A percentile compares a stretch with the other conserved stretches of the same genome.
Conservation (phyloP, 2,888 invertebrate genomes). For the Pristionchus mayeri region DNA sequence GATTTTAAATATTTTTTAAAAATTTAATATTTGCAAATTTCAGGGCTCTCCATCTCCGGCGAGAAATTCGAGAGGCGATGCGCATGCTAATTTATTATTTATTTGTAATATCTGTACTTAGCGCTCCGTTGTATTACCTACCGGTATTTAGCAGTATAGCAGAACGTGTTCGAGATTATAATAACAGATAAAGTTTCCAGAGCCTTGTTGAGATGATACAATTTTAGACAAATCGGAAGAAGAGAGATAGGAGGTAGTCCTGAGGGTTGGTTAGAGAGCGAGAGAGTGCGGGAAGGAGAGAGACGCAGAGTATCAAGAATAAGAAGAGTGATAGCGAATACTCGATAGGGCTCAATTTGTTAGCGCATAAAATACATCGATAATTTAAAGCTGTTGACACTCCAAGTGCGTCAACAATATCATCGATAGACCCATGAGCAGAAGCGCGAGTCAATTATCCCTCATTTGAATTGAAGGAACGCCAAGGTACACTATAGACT, state of each 20-base stretch:
- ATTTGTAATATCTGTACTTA: slow-evolving; percentile 14
- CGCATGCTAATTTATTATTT: not conserved
- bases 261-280: not conserved
- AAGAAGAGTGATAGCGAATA: slow-evolving; percentile 42
- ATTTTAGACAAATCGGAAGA: slow-evolving; percentile 42
- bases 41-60: slow-evolving; percentile 30
- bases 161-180: no score
- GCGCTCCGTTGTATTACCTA: not conserved
- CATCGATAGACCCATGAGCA: no score
- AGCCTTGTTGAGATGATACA: no score
- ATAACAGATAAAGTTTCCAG: no score
- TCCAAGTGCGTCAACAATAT: no score
- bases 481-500: no score
- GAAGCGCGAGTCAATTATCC: no score
- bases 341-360: not conserved
- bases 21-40: slow-evolving; percentile 3
- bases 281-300: not conserved
- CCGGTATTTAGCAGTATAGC: no score
- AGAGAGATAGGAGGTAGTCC: not conserved
- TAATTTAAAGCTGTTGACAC: no score
- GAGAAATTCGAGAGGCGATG: slow-evolving; percentile 3
- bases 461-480: no score
- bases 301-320: slow-evolving; percentile 25
- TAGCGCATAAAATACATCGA: not conserved
- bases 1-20: not conserved